These are phyloP conservation scores for Ellobius talpinus DNA, from an alignment of 2,113 vertebrate species.

Conservation along the genomic window DNA sequence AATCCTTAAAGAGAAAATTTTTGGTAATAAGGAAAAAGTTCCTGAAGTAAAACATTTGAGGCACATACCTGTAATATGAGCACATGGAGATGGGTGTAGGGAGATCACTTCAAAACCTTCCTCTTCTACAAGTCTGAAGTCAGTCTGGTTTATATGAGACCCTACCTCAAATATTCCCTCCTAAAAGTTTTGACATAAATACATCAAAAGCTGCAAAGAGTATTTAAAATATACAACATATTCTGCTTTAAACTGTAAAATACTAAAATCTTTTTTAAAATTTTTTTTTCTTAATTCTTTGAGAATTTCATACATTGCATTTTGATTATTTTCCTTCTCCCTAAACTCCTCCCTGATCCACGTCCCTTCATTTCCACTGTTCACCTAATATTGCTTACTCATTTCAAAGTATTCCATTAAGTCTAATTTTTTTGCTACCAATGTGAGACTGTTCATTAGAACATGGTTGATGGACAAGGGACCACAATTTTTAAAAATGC, in stretches of 20 bases:
- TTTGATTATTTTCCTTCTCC: not conserved
- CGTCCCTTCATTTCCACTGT: not conserved
- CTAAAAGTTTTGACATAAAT: not conserved
- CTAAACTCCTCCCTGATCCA: not conserved
- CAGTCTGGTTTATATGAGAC: not conserved
- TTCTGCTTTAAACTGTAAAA: not conserved
- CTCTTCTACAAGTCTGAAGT: not conserved
- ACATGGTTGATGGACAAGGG: not conserved
- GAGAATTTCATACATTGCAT: not conserved
- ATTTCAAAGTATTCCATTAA: not conserved
- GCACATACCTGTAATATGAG: not conserved
- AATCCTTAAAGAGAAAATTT: not conserved
- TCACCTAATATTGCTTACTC: not conserved
- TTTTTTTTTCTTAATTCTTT: not conserved
- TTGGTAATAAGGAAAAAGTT: not conserved
- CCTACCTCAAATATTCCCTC: not conserved
- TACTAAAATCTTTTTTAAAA: not conserved
- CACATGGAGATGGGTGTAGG: not conserved
- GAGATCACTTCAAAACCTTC: not conserved
- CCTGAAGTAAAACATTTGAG: not conserved
- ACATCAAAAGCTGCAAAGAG: not conserved
- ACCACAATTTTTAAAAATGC: not conserved
- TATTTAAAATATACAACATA: not conserved
- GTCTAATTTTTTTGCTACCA: not conserved
- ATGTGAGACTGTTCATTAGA: not conserved